Evolutionary conservation across 2,113 vertebrate genomes (phyloP).

Genomic region (Passer montanus): DNA sequence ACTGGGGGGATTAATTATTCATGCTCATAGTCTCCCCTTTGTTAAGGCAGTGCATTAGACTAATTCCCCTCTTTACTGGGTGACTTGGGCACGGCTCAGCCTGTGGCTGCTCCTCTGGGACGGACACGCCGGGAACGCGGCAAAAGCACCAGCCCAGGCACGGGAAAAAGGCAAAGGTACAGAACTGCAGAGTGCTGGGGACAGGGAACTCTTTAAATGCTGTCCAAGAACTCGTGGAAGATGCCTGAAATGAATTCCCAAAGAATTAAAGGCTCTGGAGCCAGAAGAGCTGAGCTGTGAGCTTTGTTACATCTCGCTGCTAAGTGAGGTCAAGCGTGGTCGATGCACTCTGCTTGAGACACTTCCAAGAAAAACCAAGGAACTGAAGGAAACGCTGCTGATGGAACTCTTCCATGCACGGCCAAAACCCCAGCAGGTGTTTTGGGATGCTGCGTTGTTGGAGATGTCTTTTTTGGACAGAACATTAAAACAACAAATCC

Average conservation of each 20-base stretch:
- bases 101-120: neutral
- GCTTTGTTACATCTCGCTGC: slow-evolving; percentile 33
- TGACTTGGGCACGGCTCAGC: slow-evolving; percentile 39
- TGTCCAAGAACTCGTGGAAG: slow-evolving; percentile 27
- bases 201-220: neutral
- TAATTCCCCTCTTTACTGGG: slow-evolving; percentile 72
- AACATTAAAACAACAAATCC: slow-evolving; percentile 67
- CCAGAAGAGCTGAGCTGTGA: neutral
- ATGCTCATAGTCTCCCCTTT: slow-evolving; percentile 72
- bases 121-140: neutral
- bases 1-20: slow-evolving; percentile 79
- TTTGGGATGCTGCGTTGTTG: slow-evolving; percentile 2
- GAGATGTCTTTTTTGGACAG: slow-evolving; percentile 64
- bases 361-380: slow-evolving; percentile 56
- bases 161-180: neutral
- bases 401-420: slow-evolving; percentile 52
- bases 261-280: slow-evolving; percentile 31
- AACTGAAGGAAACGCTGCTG: slow-evolving; percentile 39
- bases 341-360: slow-evolving; percentile 14
- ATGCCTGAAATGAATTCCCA: slow-evolving; percentile 24
- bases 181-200: neutral
- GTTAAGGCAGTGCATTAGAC: slow-evolving; percentile 79
- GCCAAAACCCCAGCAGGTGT: slow-evolving; percentile 63
- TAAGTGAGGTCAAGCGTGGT: slow-evolving; percentile 59
- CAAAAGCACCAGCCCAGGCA: neutral